Evolutionary conservation across 2,888 invertebrate genomes (phyloP).

Genomic region (Danaus chrysippus): DNA sequence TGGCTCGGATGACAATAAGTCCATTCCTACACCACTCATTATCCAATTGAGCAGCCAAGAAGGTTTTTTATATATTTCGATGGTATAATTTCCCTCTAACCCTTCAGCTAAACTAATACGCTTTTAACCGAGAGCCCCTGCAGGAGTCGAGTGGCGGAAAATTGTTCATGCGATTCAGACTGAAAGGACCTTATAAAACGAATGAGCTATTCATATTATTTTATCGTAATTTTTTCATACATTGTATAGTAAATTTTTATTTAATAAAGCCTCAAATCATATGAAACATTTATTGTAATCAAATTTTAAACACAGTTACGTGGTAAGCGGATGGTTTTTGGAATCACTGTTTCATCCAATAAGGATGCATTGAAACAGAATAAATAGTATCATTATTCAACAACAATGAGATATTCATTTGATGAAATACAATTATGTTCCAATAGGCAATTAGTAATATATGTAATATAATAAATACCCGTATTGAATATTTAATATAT

Average conservation of each 20-base stretch:
- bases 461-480: no score
- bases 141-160: conserved; percentile 27
- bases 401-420: no score
- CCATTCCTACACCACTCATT: neutral
- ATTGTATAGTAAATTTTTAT: conserved; percentile 16
- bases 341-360: no score
- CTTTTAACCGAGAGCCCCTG: conserved; percentile 23
- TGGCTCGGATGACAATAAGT: neutral
- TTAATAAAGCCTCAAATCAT: conserved; percentile 1
- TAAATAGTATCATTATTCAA: no score
- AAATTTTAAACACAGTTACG: no score
- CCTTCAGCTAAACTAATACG: conserved; percentile 21
- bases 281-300: no score
- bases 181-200: conserved; percentile 21
- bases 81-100: conserved; percentile 13
- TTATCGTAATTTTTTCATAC: conserved; percentile 21
- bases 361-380: no score
- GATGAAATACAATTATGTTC: no score
- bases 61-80: conserved; percentile 2
- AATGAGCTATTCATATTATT: conserved; percentile 24
- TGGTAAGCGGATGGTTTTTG: no score
- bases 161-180: conserved; percentile 26
- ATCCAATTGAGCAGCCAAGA: neutral
- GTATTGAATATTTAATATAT: no score
- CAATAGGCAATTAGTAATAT: no score